These are phyloP conservation scores for Ecliptopera silaceata DNA, from an alignment of 2,888 invertebrate genomes.

Conservation along the genomic window DNA sequence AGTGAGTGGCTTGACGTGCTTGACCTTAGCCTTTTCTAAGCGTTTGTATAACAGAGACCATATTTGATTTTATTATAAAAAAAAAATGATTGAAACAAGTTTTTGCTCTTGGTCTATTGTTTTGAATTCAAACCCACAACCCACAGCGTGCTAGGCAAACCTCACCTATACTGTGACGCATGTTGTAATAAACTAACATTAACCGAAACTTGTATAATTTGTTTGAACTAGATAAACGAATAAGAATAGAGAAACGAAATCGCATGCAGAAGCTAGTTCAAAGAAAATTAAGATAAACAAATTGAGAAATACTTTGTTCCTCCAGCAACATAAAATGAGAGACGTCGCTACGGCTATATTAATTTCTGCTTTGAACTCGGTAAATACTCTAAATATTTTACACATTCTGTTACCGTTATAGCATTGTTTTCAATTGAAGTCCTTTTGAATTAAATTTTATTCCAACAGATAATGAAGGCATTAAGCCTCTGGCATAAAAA, in stretches of 20 bases:
- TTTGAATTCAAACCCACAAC: too few species aligned
- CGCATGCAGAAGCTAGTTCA: background rate
- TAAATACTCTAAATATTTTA: slow-evolving; percentile 24
- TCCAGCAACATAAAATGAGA: slow-evolving; percentile 5
- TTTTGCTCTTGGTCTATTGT: too few species aligned
- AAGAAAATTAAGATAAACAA: background rate
- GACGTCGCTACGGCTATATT: slow-evolving; percentile 12
- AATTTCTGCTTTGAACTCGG: slow-evolving; percentile 26
- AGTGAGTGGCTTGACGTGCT: slow-evolving; percentile 3
- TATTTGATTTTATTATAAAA: too few species aligned
- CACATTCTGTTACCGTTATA: slow-evolving; percentile 14
- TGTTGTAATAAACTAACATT: too few species aligned
- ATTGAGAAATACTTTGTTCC: slow-evolving; percentile 7
- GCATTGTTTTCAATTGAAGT: slow-evolving; percentile 28
- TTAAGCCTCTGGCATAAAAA: slow-evolving; percentile 21
- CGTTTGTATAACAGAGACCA: too few species aligned
- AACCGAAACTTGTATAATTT: too few species aligned
- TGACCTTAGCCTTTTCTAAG: background rate
- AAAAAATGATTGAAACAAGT: too few species aligned
- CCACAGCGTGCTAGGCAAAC: too few species aligned
- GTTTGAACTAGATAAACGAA: too few species aligned
- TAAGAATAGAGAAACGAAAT: background rate
- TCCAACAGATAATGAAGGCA: slow-evolving; percentile 31
- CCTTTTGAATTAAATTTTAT: slow-evolving; percentile 29
- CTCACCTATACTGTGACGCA: too few species aligned